Percentiles rank a stretch among this genome's conserved stretches.
Conservation (phyloP, 2,113 vertebrate genomes). For the Solea senegalensis region DNA sequence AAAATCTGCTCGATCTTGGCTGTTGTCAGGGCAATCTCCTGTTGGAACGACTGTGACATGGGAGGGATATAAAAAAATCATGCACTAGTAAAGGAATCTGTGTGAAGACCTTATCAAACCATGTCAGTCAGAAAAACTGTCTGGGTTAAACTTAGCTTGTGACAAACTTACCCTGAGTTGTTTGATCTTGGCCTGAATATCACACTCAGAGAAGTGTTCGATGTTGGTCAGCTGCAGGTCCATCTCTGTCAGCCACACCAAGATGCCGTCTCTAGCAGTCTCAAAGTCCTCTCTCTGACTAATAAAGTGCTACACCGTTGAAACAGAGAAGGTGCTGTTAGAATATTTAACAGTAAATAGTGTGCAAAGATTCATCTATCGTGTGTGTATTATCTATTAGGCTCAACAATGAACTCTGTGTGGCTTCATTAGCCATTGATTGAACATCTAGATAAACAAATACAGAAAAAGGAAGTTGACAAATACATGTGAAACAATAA, state of each 20-base stretch:
- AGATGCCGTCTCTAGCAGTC: conserved; percentile 89
- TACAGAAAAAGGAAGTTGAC: too few species aligned
- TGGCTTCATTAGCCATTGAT: too few species aligned
- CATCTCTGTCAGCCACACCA: conserved; percentile 99
- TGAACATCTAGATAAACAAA: neutral
- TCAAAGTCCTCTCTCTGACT: conserved; percentile 97
- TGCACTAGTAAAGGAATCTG: neutral
- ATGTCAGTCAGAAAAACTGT: too few species aligned
- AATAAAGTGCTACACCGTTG: conserved; percentile 90
- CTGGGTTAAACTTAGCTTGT: too few species aligned
- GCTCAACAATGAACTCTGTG: neutral
- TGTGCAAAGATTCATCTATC: neutral
- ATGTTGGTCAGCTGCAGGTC: conserved; percentile 98
- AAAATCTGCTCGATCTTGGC: conserved; percentile 92
- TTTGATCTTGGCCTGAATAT: conserved; percentile 96
- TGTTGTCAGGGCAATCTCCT: conserved; percentile 93
- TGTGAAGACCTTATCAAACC: too few species aligned
- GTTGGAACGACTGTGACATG: conserved; percentile 88
- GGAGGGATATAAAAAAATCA: neutral
- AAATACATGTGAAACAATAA: neutral
- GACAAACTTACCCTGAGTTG: conserved; percentile 88
- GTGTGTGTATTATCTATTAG: neutral
- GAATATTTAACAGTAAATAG: neutral
- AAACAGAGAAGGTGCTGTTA: conserved; percentile 16
- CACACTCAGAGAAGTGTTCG: conserved; percentile 97